phyloP scores from a whole-genome alignment of 2,888 invertebrate genomes.

The Embidobia sp. region DNA sequence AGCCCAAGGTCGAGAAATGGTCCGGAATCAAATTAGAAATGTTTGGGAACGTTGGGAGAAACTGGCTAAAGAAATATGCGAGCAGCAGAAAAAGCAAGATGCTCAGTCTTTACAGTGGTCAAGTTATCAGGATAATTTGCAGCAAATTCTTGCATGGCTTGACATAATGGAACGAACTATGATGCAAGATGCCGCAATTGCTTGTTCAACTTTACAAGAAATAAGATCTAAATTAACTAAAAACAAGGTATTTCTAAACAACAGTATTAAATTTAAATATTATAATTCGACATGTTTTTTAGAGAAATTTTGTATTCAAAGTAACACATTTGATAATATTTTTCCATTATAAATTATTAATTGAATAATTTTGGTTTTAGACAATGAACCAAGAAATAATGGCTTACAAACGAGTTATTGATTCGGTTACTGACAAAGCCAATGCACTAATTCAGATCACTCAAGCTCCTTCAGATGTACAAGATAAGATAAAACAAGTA shows the following conservation, averaged over 20 bases:
- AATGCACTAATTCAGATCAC: conserved; percentile 85
- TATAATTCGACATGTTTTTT: not conserved
- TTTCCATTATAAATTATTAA: conserved; percentile 7
- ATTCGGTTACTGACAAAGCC: conserved; percentile 94
- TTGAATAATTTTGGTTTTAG: conserved; percentile 72
- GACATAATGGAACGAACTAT: conserved; percentile 91
- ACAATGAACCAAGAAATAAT: conserved; percentile 93
- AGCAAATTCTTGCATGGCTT: conserved; percentile 92
- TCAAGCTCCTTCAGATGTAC: conserved; percentile 84
- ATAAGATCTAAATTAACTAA: conserved; percentile 92
- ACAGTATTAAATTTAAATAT: not conserved
- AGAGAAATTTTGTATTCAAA: no score
- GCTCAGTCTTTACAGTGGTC: conserved; percentile 91
- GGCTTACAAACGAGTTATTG: conserved; percentile 94
- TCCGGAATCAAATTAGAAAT: conserved; percentile 91
- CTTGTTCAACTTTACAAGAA: conserved; percentile 91
- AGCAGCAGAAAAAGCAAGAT: conserved; percentile 92
- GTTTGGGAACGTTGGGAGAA: conserved; percentile 94
- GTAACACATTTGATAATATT: not conserved
- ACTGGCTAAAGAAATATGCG: conserved; percentile 90
- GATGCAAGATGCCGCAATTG: conserved; percentile 86
- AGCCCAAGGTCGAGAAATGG: conserved; percentile 93
- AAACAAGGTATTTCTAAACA: conserved; percentile 86
- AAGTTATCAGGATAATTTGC: conserved; percentile 92
- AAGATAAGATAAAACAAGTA: conserved; percentile 87